These are phyloP conservation scores for Drosophila nebulosa DNA, from an alignment of 1,140 invertebrate genomes.

Conservation along the genomic window DNA sequence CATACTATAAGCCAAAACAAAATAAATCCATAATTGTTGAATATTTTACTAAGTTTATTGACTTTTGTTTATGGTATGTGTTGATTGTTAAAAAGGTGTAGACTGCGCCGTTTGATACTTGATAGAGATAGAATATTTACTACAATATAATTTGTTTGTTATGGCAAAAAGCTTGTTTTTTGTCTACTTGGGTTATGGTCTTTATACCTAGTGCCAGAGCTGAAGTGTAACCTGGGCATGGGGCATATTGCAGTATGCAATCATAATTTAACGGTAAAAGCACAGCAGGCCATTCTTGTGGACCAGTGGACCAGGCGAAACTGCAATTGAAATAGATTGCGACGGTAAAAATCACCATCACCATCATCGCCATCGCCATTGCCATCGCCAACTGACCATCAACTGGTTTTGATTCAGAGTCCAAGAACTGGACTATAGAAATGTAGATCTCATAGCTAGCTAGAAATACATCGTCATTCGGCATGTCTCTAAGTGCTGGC, in stretches of 20 bases:
- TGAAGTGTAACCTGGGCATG: neutral
- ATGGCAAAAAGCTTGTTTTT: neutral
- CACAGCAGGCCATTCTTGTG: slow-evolving; percentile 11
- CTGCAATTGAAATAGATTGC: slow-evolving; percentile 14
- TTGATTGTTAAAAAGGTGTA: neutral
- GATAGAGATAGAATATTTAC: neutral
- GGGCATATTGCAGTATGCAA: slow-evolving; percentile 6
- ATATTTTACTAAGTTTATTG: no score
- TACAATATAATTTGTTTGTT: neutral
- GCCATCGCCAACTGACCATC: neutral
- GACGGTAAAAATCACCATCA: slow-evolving; percentile 8
- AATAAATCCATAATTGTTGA: no score
- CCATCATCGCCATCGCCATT: neutral
- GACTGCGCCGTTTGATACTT: neutral
- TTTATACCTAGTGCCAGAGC: neutral
- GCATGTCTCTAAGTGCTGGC: neutral
- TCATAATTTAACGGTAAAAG: slow-evolving; percentile 19
- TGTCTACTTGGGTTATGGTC: neutral
- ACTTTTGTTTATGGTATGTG: neutral
- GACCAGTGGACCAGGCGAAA: neutral
- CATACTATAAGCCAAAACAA: no score
- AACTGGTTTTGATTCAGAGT: slow-evolving; percentile 9
- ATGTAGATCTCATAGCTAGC: neutral
- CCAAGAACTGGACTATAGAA: slow-evolving; percentile 2
- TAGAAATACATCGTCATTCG: slow-evolving; percentile 3